Percentiles rank a stretch among this genome's conserved stretches.
Conservation (phyloP, 2,888 invertebrate genomes). For the Anodontia alba region DNA sequence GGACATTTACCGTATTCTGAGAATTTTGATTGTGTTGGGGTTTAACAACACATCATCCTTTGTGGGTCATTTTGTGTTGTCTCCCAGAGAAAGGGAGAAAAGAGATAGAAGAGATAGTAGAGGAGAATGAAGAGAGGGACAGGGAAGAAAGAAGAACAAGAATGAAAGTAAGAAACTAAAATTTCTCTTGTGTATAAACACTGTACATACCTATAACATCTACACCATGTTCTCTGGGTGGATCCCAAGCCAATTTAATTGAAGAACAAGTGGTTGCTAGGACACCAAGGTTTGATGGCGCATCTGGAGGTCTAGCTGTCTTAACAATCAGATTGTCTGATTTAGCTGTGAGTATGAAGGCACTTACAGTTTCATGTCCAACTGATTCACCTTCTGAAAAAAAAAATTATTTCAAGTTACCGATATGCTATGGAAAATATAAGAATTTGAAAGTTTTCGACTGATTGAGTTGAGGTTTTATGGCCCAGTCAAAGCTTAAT, state of each 20-base stretch:
- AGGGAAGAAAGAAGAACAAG: too few species aligned
- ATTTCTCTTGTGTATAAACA: too few species aligned
- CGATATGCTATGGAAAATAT: not conserved
- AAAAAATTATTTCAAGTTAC: too few species aligned
- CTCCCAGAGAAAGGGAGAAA: too few species aligned
- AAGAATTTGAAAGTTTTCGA: not conserved
- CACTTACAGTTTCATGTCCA: conserved; percentile 68
- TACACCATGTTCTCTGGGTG: conserved; percentile 82
- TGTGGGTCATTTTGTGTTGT: too few species aligned
- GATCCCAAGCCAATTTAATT: conserved; percentile 83
- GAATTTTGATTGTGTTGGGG: too few species aligned
- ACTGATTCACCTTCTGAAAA: conserved; percentile 59
- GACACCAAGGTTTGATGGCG: conserved; percentile 82
- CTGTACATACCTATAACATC: conserved; percentile 80
- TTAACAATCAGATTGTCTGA: conserved; percentile 80
- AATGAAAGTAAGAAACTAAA: too few species aligned
- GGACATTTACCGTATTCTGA: too few species aligned
- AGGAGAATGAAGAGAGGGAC: too few species aligned
- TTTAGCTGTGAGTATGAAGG: conserved; percentile 82
- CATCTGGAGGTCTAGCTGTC: conserved; percentile 83
- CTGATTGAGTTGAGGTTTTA: too few species aligned
- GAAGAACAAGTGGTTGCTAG: conserved; percentile 82
- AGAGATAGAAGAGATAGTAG: too few species aligned
- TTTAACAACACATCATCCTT: too few species aligned
- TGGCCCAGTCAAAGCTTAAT: not conserved